phyloP scores from a whole-genome alignment of 2,113 vertebrate species.

The Athene noctua region DNA sequence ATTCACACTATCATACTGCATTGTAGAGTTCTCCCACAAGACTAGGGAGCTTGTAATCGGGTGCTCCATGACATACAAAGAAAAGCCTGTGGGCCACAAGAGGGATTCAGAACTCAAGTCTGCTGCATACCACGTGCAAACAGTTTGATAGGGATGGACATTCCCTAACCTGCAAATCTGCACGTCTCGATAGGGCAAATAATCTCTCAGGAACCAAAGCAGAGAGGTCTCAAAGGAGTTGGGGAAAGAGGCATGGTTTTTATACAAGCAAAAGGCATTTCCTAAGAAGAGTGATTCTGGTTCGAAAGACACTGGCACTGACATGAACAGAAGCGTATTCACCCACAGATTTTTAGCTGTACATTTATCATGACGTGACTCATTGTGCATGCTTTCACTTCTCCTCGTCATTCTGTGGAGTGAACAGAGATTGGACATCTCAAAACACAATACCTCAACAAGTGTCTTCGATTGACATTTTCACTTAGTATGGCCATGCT shows the following conservation, averaged over 20 bases:
- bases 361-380: not conserved
- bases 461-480: slow-evolving; percentile 72
- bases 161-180: too few relatives aligned
- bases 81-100: too few relatives aligned
- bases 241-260: not conserved
- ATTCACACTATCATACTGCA: too few relatives aligned
- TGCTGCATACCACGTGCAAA: too few relatives aligned
- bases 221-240: not conserved
- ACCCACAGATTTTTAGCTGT: not conserved
- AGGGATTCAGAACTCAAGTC: too few relatives aligned
- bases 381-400: not conserved
- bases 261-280: not conserved
- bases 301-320: not conserved
- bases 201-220: too few relatives aligned
- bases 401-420: not conserved
- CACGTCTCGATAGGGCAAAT: too few relatives aligned
- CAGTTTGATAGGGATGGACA: too few relatives aligned
- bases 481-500: slow-evolving; percentile 72
- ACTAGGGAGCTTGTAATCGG: too few relatives aligned
- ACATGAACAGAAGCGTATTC: not conserved
- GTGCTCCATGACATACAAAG: too few relatives aligned
- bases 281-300: not conserved
- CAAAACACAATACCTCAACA: slow-evolving; percentile 83
- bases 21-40: too few relatives aligned
- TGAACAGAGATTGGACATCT: not conserved